These are phyloP conservation scores for Nettapus auritus DNA, from an alignment of 2,113 vertebrate genomes.

Conservation along the genomic window DNA sequence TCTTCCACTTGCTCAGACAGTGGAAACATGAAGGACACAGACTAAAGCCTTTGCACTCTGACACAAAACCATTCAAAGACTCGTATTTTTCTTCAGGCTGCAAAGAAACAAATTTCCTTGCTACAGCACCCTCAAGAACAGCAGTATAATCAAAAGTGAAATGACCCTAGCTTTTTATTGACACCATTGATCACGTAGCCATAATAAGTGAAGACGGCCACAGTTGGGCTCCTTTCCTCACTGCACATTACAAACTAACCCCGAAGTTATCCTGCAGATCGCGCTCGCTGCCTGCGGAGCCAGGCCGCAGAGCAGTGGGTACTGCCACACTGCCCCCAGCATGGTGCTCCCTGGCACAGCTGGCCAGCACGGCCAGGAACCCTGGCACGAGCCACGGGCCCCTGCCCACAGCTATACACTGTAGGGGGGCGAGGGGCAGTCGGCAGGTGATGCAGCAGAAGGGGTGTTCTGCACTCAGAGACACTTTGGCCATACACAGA, in stretches of 20 bases:
- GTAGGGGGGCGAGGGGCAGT: fast-evolving
- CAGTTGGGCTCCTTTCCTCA: neutral
- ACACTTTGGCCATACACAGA: neutral
- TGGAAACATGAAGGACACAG: neutral
- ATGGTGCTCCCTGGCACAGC: neutral
- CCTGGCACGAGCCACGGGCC: neutral
- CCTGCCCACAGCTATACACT: too few species aligned
- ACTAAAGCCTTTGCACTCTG: neutral
- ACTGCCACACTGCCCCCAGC: fast-evolving
- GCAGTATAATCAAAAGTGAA: neutral
- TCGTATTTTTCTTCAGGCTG: neutral
- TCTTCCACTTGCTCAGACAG: neutral
- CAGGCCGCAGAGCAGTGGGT: too few species aligned
- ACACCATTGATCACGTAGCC: neutral
- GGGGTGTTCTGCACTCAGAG: neutral
- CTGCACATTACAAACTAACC: neutral
- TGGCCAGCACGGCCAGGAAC: neutral
- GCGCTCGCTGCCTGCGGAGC: too few species aligned
- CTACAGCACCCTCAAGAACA: neutral
- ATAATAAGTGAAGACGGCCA: neutral
- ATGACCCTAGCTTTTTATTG: neutral
- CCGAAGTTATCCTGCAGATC: neutral
- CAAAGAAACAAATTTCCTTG: neutral
- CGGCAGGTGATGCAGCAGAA: neutral
- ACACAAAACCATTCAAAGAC: neutral